phyloP scores from a whole-genome alignment of 2,113 vertebrate genomes.

The Rhadina sibilatrix region DNA sequence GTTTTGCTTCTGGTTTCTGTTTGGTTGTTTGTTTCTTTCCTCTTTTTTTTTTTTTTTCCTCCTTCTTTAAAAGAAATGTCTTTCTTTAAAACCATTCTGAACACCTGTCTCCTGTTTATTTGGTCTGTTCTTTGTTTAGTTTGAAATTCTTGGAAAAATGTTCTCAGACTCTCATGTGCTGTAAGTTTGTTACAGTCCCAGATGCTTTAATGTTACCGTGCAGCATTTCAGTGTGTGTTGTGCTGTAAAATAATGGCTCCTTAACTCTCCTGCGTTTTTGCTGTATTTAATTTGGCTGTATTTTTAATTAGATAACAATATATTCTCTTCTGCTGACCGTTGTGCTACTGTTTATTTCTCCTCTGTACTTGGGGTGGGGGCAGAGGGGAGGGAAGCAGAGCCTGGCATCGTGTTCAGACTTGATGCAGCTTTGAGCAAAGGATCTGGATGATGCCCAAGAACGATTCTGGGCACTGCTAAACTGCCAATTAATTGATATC shows the following conservation, averaged over 20 bases:
- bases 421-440: background rate
- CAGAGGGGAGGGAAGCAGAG: background rate
- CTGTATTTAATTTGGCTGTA: slow-evolving; percentile 66
- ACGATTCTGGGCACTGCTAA: background rate
- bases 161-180: slow-evolving; percentile 31
- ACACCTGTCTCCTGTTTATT: background rate
- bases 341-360: slow-evolving; percentile 50
- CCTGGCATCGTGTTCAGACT: background rate
- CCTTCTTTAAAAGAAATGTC: background rate
- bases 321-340: slow-evolving; percentile 20
- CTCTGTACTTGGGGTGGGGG: background rate
- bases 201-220: slow-evolving; percentile 48
- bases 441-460: background rate
- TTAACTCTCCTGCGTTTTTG: slow-evolving; percentile 18
- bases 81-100: background rate
- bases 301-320: slow-evolving; percentile 62
- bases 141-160: slow-evolving; percentile 24
- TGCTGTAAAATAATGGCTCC: slow-evolving; percentile 51
- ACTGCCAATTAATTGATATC: background rate
- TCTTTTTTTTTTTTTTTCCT: background rate
- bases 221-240: slow-evolving; percentile 62
- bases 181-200: slow-evolving; percentile 41
- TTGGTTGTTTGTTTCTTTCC: background rate
- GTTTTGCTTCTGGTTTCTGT: background rate
- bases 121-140: background rate